phyloP scores from a whole-genome alignment of 2,113 vertebrate genomes.

The Tragelaphus imberbis region DNA sequence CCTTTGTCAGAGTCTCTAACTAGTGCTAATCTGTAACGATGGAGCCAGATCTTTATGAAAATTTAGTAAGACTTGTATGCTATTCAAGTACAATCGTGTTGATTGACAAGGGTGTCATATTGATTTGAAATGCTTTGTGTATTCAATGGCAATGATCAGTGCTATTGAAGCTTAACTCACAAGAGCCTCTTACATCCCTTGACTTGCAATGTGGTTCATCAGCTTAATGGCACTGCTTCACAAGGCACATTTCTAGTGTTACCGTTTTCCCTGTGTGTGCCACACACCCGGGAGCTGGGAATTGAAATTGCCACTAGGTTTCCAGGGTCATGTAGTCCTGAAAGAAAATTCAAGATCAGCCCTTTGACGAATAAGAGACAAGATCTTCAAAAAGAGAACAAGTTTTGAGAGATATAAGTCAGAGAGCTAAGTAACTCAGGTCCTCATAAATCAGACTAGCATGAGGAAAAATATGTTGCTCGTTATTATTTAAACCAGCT shows the following conservation, averaged over 20 bases:
- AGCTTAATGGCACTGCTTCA: background rate
- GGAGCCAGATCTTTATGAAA: background rate
- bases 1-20: background rate
- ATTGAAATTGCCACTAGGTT: background rate
- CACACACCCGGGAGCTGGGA: background rate
- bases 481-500: background rate
- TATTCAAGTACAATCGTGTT: background rate
- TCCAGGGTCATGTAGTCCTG: background rate
- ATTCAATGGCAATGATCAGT: background rate
- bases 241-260: background rate
- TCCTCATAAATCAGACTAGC: background rate
- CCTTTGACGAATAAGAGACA: background rate
- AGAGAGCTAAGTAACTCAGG: background rate
- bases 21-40: background rate
- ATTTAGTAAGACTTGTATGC: background rate
- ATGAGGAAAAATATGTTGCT: background rate
- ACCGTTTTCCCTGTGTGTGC: background rate
- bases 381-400: background rate
- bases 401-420: background rate
- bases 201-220: background rate
- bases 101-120: background rate
- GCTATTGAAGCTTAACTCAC: background rate
- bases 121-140: background rate
- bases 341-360: conserved; percentile 7
- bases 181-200: background rate